Conservation (phyloP, 2,113 vertebrate genomes). For the Alces alces region DNA sequence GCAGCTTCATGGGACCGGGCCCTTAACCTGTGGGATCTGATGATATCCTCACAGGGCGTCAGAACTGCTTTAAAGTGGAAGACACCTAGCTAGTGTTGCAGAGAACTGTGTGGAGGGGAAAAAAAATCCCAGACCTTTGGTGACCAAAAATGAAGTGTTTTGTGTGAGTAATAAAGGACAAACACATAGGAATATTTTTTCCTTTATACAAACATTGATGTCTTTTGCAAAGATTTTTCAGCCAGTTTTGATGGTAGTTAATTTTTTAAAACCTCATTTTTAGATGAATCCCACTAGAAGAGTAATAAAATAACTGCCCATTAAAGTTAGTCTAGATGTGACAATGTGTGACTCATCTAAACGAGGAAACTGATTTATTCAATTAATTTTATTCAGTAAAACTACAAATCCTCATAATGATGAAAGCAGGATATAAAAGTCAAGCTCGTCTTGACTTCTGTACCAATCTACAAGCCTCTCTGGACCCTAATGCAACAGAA, state of each 20-base stretch:
- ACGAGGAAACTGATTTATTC: neutral
- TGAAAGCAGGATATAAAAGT: slow-evolving; percentile 5
- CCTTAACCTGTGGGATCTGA: neutral
- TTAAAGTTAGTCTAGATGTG: neutral
- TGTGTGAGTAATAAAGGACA: neutral
- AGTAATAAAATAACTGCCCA: neutral
- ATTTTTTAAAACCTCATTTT: neutral
- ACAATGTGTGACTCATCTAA: neutral
- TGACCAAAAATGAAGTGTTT: neutral
- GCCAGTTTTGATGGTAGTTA: neutral
- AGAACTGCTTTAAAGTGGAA: neutral
- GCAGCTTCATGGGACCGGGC: neutral
- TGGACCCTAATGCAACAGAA: neutral
- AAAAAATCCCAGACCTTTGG: neutral
- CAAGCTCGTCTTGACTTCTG: neutral
- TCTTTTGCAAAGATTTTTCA: neutral
- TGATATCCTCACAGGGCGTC: neutral
- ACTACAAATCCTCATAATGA: slow-evolving; percentile 10
- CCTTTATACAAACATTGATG: neutral
- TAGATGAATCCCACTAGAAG: neutral
- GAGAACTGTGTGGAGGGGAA: neutral
- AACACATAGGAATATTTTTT: neutral
- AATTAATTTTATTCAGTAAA: slow-evolving; percentile 41
- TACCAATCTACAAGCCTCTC: neutral
- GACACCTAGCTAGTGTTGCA: neutral